Evolutionary conservation across 2,113 vertebrate species (phyloP).

Genomic region (Planiliza haematocheilus): DNA sequence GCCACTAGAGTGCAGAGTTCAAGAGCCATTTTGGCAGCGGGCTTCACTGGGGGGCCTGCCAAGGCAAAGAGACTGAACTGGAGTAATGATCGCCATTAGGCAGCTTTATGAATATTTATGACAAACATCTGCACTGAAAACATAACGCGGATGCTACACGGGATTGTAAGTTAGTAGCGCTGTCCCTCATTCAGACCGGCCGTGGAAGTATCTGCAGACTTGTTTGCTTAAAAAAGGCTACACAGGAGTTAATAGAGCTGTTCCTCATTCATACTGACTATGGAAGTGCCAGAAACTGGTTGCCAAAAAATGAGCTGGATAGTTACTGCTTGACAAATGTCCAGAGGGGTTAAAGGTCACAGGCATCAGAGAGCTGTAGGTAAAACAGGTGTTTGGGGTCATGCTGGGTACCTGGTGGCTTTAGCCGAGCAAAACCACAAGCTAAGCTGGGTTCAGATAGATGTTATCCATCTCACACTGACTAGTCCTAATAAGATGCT

Average conservation of each 20-base stretch:
- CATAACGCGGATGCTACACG: slow-evolving; percentile 7
- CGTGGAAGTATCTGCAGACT: background rate
- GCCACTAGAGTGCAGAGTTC: slow-evolving; percentile 73
- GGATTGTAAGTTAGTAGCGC: background rate
- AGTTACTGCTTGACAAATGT: slow-evolving; percentile 34
- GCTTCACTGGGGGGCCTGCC: slow-evolving; percentile 59
- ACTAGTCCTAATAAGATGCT: no score
- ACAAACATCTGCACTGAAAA: slow-evolving; percentile 72
- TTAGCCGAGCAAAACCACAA: background rate
- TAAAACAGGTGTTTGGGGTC: slow-evolving; percentile 55
- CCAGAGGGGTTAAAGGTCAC: slow-evolving; percentile 38
- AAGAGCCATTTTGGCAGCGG: slow-evolving; percentile 66
- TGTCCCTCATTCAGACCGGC: slow-evolving; percentile 16
- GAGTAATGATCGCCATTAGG: slow-evolving; percentile 78
- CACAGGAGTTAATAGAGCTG: background rate
- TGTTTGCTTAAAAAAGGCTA: background rate
- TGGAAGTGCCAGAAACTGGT: background rate
- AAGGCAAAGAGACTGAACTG: slow-evolving; percentile 62
- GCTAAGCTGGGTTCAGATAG: slow-evolving; percentile 18
- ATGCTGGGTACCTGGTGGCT: background rate
- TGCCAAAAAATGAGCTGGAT: background rate
- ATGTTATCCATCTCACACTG: slow-evolving; percentile 12
- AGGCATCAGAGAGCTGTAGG: slow-evolving; percentile 36
- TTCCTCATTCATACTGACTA: slow-evolving; percentile 15
- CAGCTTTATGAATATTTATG: slow-evolving; percentile 79